Evolutionary conservation across 2,888 invertebrate genomes (phyloP).

Genomic region (Andrena hattorfiana): DNA sequence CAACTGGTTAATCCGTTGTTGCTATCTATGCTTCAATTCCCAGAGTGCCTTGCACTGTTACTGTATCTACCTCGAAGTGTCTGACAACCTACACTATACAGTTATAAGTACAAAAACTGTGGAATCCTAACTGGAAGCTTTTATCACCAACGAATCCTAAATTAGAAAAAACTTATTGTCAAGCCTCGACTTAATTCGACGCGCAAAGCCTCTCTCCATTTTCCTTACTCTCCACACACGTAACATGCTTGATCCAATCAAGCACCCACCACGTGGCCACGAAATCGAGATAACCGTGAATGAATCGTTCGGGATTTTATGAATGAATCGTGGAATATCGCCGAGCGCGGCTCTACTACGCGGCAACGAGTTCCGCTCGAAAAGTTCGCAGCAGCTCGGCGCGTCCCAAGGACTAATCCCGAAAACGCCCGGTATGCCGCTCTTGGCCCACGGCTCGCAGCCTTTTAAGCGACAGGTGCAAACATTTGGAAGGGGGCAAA

Average conservation of each 20-base stretch:
- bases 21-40: too few species aligned
- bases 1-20: too few species aligned
- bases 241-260: background rate
- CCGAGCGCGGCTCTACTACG: background rate
- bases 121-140: too few species aligned
- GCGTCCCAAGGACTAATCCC: constrained; percentile 44
- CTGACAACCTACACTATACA: too few species aligned
- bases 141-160: too few species aligned
- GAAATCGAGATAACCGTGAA: constrained; percentile 6
- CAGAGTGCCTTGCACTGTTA: too few species aligned
- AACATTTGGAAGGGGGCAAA: constrained; percentile 69
- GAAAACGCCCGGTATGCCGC: constrained; percentile 49
- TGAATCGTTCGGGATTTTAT: constrained; percentile 23
- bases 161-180: too few species aligned
- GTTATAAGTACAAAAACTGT: too few species aligned
- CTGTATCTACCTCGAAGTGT: too few species aligned
- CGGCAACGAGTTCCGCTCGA: constrained; percentile 18
- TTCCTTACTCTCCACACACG: background rate
- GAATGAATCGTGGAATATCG: constrained; percentile 28
- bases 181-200: too few species aligned
- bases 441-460: constrained; percentile 60
- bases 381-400: constrained; percentile 29
- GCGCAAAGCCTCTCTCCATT: too few species aligned
- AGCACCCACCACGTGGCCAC: background rate
- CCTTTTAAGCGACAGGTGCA: constrained; percentile 79